Evolutionary conservation across 2,888 invertebrate genomes (phyloP), one percentile per base, ranked within the genome.

Genomic region (Busseola fusca): DNA sequence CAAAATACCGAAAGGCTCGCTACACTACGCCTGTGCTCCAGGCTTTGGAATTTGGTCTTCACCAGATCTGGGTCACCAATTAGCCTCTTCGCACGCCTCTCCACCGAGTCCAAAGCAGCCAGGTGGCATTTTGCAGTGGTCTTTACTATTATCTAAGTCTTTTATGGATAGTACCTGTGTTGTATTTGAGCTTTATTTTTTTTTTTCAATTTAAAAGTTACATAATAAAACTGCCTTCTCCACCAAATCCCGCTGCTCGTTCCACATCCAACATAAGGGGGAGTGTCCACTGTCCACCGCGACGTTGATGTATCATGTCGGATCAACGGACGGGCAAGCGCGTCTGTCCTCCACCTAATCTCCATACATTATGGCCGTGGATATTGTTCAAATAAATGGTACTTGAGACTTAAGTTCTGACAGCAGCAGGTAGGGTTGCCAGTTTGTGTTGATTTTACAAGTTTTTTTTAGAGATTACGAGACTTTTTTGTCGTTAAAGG

Each of bases 231-330:
- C 3, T 79, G 76, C 86, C 85, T 45, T 68, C 76, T 93, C 93
- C 88, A 87, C 40, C 77, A 73, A 69, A 76, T 67, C 64, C 34
- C 25, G 72, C 25, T 77, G 40, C 56, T 58, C 16, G 69, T 72
- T 40, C 18, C 59, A 60, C 73, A 77, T 81, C 81, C 76, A 69
- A 86, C 84, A 87, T 89, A 88, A 91, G 88, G 90, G 91, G 94
- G 91, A 91, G 91, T 92, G 94, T 91, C 92, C 94, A 93, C 90
- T 93, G 94, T 92, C 93, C 92, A 88, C 85, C 78, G 76, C 88
- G 96, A 96, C 96, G 94, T 95, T 96, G 96, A 96, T 95, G 95
- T 95, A 96, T 96, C 94, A 94, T 93, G 93, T 91, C 93, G 95
- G 95, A 94, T 95, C 95, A 95, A 88, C 89, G 90, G 87, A 88